A percentile compares a stretch with the other conserved stretches of the same genome.
These are phyloP conservation scores for Cathartes aura DNA, from an alignment of 2,113 vertebrate genomes.

Conservation along the genomic window DNA sequence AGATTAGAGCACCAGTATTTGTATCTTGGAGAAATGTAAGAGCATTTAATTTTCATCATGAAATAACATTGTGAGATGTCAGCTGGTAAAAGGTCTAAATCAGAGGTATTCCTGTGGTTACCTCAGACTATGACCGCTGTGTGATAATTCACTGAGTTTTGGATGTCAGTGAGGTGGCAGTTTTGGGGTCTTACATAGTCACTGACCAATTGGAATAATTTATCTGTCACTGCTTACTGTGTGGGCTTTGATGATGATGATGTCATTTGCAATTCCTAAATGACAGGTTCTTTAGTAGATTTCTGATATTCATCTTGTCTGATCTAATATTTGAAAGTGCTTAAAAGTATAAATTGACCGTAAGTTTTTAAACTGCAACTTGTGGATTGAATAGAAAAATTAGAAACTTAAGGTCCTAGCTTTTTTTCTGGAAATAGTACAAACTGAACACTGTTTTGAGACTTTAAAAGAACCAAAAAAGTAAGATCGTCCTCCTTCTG, in stretches of 20 bases:
- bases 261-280: neutral
- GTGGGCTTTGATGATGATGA: neutral
- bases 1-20: neutral
- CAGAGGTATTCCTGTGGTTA: neutral
- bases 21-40: neutral
- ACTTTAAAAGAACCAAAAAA: neutral
- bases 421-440: neutral
- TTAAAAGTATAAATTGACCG: neutral
- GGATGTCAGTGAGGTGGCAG: neutral
- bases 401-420: neutral
- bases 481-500: neutral
- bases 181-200: neutral
- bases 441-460: neutral
- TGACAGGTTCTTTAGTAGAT: neutral
- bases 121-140: accelerated
- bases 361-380: neutral
- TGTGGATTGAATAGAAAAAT: neutral
- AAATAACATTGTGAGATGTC: neutral
- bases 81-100: neutral
- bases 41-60: neutral
- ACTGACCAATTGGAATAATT: neutral
- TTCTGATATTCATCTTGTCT: neutral
- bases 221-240: neutral
- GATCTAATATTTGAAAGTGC: neutral
- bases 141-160: neutral